These are phyloP conservation scores for Drosophila yooni DNA, from an alignment of 2,888 invertebrate species.

Conservation along the genomic window DNA sequence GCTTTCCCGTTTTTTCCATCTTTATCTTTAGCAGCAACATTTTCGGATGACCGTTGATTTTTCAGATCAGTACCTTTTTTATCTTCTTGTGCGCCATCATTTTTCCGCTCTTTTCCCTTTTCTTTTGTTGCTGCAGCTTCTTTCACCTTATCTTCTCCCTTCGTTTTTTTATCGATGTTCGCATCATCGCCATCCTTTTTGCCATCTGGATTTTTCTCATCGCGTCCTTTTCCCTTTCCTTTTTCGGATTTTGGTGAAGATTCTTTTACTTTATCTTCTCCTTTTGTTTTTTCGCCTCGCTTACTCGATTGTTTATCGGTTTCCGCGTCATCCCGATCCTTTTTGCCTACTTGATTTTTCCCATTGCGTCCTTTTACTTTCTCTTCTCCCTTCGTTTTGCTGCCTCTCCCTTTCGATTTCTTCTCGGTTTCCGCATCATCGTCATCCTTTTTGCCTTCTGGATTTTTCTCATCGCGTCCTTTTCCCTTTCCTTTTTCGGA, in stretches of 20 bases:
- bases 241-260: no score
- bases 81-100: not conserved
- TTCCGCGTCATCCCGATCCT: no score
- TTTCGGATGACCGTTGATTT: not conserved
- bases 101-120: not conserved
- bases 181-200: not conserved
- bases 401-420: not conserved
- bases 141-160: not conserved
- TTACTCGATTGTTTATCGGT: not conserved
- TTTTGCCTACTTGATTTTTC: not conserved
- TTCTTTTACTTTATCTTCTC: not conserved
- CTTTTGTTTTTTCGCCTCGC: not conserved
- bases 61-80: not conserved
- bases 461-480: not conserved
- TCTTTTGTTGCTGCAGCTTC: not conserved
- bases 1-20: slow-evolving; percentile 9
- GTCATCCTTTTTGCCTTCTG: not conserved
- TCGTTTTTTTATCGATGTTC: not conserved
- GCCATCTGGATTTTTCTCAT: not conserved
- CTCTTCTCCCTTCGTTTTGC: not conserved
- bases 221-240: not conserved
- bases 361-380: not conserved
- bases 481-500: not conserved
- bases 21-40: slow-evolving; percentile 2
- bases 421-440: not conserved